A percentile compares a stretch with the other conserved stretches of the same genome.
phyloP scores from a whole-genome alignment of 2,888 invertebrate genomes.

The Apodemia zela region DNA sequence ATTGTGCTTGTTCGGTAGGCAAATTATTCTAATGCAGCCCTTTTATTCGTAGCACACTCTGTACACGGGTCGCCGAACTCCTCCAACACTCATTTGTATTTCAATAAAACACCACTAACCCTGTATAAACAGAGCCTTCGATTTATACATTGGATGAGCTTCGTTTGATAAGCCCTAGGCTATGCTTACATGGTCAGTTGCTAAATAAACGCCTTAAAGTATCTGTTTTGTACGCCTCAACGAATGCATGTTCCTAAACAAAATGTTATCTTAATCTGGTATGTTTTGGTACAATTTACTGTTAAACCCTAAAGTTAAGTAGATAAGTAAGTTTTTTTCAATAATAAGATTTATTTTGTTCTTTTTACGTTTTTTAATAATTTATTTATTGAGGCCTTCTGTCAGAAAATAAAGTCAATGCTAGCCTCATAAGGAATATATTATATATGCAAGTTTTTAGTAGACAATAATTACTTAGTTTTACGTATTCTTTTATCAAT shows the following conservation, averaged over 20 bases:
- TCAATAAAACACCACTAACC: slow-evolving; percentile 76
- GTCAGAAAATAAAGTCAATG: no score
- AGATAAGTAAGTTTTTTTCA: no score
- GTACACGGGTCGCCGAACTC: slow-evolving; percentile 56
- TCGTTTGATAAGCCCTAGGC: slow-evolving; percentile 39
- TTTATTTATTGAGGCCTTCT: no score
- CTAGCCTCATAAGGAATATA: no score
- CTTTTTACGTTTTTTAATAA: no score
- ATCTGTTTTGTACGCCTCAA: not conserved
- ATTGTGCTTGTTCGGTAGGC: slow-evolving; percentile 71
- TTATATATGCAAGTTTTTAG: no score
- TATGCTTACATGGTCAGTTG: slow-evolving; percentile 37
- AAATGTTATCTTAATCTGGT: slow-evolving; percentile 8
- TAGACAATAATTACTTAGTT: no score
- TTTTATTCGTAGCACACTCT: slow-evolving; percentile 75
- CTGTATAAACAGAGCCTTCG: slow-evolving; percentile 72
- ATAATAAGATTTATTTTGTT: not conserved
- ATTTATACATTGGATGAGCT: slow-evolving; percentile 48
- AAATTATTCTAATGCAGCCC: slow-evolving; percentile 79
- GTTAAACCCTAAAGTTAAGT: not conserved
- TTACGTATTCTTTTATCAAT: no score
- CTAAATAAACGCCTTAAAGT: slow-evolving; percentile 2
- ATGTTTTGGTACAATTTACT: no score
- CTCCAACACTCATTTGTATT: slow-evolving; percentile 74
- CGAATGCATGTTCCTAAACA: not conserved